phyloP scores from a whole-genome alignment of 2,888 invertebrate species.

The Erebia palarica region DNA sequence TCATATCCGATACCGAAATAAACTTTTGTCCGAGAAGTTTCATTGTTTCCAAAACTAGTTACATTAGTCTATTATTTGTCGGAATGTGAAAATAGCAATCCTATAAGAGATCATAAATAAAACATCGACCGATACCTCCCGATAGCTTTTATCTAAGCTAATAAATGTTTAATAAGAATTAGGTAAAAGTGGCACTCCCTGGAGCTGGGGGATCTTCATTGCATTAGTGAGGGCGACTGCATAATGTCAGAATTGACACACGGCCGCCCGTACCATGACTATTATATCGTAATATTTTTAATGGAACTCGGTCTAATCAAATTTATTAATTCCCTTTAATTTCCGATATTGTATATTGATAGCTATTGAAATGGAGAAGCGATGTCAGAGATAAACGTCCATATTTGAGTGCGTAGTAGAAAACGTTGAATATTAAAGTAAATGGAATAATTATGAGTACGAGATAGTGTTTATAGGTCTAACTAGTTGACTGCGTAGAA shows the following conservation, averaged over 20 bases:
- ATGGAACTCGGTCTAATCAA: conserved; percentile 45
- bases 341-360: conserved; percentile 29
- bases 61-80: conserved; percentile 39
- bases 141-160: conserved; percentile 78
- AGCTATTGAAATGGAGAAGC: conserved; percentile 25
- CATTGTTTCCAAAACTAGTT: conserved; percentile 30
- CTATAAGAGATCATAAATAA: conserved; percentile 77
- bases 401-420: conserved; percentile 26
- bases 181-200: conserved; percentile 72
- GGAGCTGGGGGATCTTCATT: conserved; percentile 57
- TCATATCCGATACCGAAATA: conserved; percentile 21
- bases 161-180: conserved; percentile 82
- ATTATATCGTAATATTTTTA: conserved; percentile 47
- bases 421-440: conserved; percentile 32
- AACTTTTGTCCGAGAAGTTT: conserved; percentile 23
- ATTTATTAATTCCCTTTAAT: conserved; percentile 40
- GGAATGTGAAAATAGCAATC: conserved; percentile 64
- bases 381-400: conserved; percentile 28
- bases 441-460: conserved; percentile 29
- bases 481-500: conserved; percentile 30
- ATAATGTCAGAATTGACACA: conserved; percentile 69
- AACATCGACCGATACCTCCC: conserved; percentile 70
- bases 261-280: conserved; percentile 42
- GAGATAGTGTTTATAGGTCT: conserved; percentile 21
- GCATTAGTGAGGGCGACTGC: conserved; percentile 69